Evolutionary conservation across 2,113 vertebrate species (phyloP), one percentile per base, ranked within the genome.

Genomic region (Centropristis striata): DNA sequence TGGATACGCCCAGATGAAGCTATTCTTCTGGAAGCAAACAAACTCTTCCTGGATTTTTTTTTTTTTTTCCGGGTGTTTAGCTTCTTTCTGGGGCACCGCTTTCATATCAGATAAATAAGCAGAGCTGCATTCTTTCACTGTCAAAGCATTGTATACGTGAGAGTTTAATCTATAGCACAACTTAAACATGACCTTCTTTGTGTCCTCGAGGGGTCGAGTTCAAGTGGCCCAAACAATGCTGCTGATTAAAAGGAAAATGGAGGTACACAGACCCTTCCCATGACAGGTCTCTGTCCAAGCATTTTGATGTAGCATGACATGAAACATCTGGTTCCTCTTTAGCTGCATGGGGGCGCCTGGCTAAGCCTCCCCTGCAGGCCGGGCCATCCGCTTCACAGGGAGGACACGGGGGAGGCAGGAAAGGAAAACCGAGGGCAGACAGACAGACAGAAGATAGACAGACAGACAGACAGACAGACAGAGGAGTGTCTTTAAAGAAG

Each of bases 311-410:
- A 78, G 82, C 82, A 75, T 77, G 90, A 93, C 88, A 84, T 63
- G 73, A 81, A 90, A 93, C 95, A 95, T 95, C 94, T 95, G 94
- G 88, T 93, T 95, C 87, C 86, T 91, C 87, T 95, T 93, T 90
- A 84, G 85, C 85, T 76, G 81, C 71, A 83, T 80, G 79, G 87
- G 87, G 89, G 74, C 74, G 78, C 76, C 82, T 57, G 68, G 77
- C 74, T 88, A 89, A 92, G 80, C 84, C 86, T 86, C 74, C 86
- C 89, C 92, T 84, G 86, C 81, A 88, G 93, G 88, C 90, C 16
- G 55, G 74, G 61, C 84, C 78, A 59, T 86, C 80, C 80, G 70
- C 79, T 88, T 64, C 81, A 74, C 73, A 58, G 69, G 74, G 68
- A 75, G 64, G 74, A 78, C 75, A 72, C 39, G 32, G 21, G 63